phyloP scores from a whole-genome alignment of 2,113 vertebrate genomes.

The Tetraodon nigroviridis region DNA sequence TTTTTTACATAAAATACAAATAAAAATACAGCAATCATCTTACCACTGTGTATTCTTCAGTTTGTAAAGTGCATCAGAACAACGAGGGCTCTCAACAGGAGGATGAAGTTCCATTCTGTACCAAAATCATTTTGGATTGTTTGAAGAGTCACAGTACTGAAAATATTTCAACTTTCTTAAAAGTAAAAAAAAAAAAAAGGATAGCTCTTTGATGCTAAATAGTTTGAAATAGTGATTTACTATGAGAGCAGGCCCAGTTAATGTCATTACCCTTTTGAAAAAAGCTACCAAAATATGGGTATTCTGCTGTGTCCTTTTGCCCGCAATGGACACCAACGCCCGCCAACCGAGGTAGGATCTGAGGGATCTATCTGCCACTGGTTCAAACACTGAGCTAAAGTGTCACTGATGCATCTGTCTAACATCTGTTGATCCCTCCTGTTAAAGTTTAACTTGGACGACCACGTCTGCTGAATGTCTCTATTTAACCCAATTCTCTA shows the following conservation, averaged over 20 bases:
- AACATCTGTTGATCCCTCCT: slow-evolving; percentile 14
- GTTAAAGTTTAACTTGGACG: slow-evolving; percentile 12
- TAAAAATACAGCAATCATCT: slow-evolving; percentile 39
- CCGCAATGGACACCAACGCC: slow-evolving; percentile 63
- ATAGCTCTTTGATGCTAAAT: slow-evolving; percentile 5
- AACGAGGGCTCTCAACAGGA: slow-evolving; percentile 42
- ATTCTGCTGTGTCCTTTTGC: slow-evolving; percentile 54
- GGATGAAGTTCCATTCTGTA: slow-evolving; percentile 45
- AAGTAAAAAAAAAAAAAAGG: background rate
- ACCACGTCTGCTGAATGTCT: slow-evolving; percentile 2
- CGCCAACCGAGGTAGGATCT: slow-evolving; percentile 69
- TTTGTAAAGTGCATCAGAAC: slow-evolving; percentile 75
- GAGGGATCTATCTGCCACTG: slow-evolving; percentile 30
- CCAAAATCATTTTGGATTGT: slow-evolving; percentile 25
- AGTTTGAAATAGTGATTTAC: slow-evolving; percentile 12
- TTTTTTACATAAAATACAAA: slow-evolving; percentile 55
- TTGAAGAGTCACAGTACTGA: slow-evolving; percentile 28
- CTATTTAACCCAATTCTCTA: background rate
- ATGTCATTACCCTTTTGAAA: background rate
- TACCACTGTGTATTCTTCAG: slow-evolving; percentile 49
- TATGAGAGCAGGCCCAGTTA: slow-evolving; percentile 10
- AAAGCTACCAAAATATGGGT: slow-evolving; percentile 2
- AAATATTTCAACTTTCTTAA: slow-evolving; percentile 28
- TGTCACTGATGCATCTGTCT: slow-evolving; percentile 4
- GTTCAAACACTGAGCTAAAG: slow-evolving; percentile 8